Evolutionary conservation across 2,888 invertebrate species (phyloP).

Genomic region (Melanophora roralis): DNA sequence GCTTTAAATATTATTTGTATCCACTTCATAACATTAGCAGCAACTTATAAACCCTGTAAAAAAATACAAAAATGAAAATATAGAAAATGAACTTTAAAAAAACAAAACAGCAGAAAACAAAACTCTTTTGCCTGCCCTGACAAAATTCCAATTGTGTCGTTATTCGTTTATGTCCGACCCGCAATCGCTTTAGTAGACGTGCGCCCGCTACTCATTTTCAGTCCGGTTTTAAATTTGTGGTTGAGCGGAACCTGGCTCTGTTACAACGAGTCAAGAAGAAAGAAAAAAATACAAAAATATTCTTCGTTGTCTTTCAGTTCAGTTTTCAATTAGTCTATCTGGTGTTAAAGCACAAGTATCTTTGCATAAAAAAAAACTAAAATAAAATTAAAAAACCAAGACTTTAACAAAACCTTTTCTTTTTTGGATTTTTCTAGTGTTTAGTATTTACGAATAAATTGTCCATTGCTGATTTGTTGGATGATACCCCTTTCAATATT

Average conservation of each 20-base stretch:
- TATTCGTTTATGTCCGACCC: slow-evolving; percentile 55
- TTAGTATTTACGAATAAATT: slow-evolving; percentile 10
- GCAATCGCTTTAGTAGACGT: slow-evolving; percentile 58
- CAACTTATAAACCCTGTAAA: slow-evolving; percentile 1
- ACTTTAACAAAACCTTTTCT: background rate
- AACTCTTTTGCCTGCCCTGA: slow-evolving; percentile 44
- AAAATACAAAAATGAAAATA: slow-evolving; percentile 15
- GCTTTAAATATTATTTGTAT: slow-evolving; percentile 27
- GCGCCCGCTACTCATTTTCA: slow-evolving; percentile 68
- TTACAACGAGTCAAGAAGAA: slow-evolving; percentile 14
- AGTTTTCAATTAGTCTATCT: slow-evolving; percentile 30
- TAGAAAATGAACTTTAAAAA: slow-evolving; percentile 7
- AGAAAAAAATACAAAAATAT: slow-evolving; percentile 26
- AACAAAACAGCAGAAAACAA: too few relatives aligned
- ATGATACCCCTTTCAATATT: slow-evolving; percentile 3
- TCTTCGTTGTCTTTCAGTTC: slow-evolving; percentile 10
- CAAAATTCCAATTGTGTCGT: slow-evolving; percentile 62
- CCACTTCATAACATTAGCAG: background rate
- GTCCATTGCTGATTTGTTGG: background rate
- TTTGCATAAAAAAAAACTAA: slow-evolving; percentile 17
- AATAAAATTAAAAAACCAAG: slow-evolving; percentile 13
- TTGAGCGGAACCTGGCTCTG: slow-evolving; percentile 64
- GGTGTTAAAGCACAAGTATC: slow-evolving; percentile 22
- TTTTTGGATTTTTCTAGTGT: slow-evolving; percentile 18
- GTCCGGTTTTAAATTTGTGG: slow-evolving; percentile 74